A percentile compares a stretch with the other conserved stretches of the same genome.
Evolutionary conservation across 1,140 invertebrate species (phyloP).

Genomic region (Aethina tumida): DNA sequence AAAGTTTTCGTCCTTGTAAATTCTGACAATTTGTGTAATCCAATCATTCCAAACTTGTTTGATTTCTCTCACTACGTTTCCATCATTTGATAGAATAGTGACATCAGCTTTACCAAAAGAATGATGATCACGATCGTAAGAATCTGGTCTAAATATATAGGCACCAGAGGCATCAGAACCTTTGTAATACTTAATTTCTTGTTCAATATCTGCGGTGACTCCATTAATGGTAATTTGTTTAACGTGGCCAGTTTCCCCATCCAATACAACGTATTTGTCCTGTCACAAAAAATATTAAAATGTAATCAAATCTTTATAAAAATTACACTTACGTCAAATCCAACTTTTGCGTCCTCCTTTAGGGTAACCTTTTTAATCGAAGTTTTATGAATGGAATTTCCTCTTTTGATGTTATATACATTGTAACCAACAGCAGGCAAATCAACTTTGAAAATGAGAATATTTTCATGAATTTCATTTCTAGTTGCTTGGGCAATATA

Average conservation of each 20-base stretch:
- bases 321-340: too few relatives aligned
- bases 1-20: constrained; percentile 39
- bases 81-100: constrained; percentile 35
- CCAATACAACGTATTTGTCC: too few relatives aligned
- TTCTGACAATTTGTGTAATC: constrained; percentile 51
- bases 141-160: constrained; percentile 70
- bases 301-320: too few relatives aligned
- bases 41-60: constrained; percentile 51
- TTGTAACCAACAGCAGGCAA: too few relatives aligned
- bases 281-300: too few relatives aligned
- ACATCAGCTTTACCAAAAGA: constrained; percentile 17
- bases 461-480: too few relatives aligned
- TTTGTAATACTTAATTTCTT: constrained; percentile 55
- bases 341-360: too few relatives aligned
- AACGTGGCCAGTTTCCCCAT: constrained; percentile 44
- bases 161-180: constrained; percentile 61
- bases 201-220: constrained; percentile 41
- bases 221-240: constrained; percentile 46
- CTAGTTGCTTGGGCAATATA: too few relatives aligned
- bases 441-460: too few relatives aligned
- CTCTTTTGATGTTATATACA: too few relatives aligned
- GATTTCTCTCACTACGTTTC: constrained; percentile 55
- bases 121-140: constrained; percentile 24
- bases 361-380: too few relatives aligned
- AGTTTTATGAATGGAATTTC: too few relatives aligned